Evolutionary conservation across 2,113 vertebrate species (phyloP), one percentile per base, ranked within the genome.

Genomic region (Bombycilla garrulus): DNA sequence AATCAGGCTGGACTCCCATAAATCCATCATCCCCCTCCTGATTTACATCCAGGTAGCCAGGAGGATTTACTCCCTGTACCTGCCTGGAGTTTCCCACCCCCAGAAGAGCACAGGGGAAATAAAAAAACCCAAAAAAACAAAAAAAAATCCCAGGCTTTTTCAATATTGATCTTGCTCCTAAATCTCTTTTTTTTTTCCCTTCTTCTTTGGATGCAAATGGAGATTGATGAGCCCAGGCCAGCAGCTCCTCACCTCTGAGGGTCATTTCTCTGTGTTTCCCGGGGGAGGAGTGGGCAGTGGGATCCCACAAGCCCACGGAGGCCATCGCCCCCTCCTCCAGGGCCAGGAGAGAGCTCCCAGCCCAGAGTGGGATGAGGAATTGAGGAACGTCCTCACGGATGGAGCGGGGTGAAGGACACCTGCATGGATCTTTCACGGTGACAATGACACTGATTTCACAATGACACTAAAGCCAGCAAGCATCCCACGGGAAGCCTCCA

Each of bases 81-180:
- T 81, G 77, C 77, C 47, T 81, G 3, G 5, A 42, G 60, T 35
- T 91, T 70, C 38, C 78, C 47, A 70, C 12, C 31, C 66, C 40
- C 11, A 26, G 42, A 86, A 33, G 23, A 74, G 9, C 36, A 44
- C 1, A 4, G 19, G 4, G n/a, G 21, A 28, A 67, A 65, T n/a
- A 23, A 35, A 54, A 71, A 61, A 40, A 8, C 12, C 38, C n/a
- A n/a, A n/a, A n/a, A n/a, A n/a, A n/a, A n/a, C n/a, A n/a, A n/a
- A n/a, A 23, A 35, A 54, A 71, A 61, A 40, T 6, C 12, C 38
- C 7, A 45, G 11, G 44, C 28, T 73, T 26, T 73, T 80, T 71
- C n/a, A n/a, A 28, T 71, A 79, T 85, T 60, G 90, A 95, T 94
- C 64, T 81, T 58, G 38, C 80, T 90, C 91, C 83, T 90, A 91